These are phyloP conservation scores for Cebuella pygmaea DNA, from an alignment of 2,797 vertebrate genomes.

Conservation along the genomic window DNA sequence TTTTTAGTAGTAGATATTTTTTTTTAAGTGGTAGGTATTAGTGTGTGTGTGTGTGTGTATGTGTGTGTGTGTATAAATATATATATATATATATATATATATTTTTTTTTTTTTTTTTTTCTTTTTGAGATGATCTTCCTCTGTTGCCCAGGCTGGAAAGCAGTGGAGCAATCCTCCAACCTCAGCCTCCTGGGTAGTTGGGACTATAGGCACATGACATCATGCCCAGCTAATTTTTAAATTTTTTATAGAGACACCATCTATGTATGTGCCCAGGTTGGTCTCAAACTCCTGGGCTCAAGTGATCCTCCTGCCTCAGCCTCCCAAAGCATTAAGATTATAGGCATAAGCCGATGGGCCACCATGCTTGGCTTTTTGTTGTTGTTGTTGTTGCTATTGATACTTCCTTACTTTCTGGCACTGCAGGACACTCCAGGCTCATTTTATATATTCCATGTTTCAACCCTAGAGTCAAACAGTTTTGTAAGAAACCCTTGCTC, in stretches of 20 bases:
- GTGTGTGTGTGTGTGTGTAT: no score
- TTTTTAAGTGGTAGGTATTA: background rate
- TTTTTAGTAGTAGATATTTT: background rate
- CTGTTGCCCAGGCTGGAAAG: background rate
- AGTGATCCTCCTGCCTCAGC: background rate
- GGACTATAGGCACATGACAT: background rate
- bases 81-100: no score
- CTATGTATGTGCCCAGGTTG: background rate
- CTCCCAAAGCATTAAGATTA: background rate
- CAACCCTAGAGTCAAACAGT: background rate
- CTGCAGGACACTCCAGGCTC: background rate
- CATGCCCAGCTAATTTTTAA: background rate
- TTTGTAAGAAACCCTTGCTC: slow-evolving; percentile 13
- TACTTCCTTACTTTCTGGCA: background rate
- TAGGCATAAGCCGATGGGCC: background rate
- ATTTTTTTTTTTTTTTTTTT: background rate
- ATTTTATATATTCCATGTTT: background rate
- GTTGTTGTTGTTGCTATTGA: background rate
- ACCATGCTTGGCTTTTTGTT: background rate
- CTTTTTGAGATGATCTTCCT: background rate
- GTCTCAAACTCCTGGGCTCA: background rate
- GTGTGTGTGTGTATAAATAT: background rate
- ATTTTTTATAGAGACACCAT: background rate
- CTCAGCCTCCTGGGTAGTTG: background rate
- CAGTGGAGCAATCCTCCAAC: background rate